A percentile compares a stretch with the other conserved stretches of the same genome.
Conservation (phyloP, 2,113 vertebrate species). For the Dasypus novemcinctus region DNA sequence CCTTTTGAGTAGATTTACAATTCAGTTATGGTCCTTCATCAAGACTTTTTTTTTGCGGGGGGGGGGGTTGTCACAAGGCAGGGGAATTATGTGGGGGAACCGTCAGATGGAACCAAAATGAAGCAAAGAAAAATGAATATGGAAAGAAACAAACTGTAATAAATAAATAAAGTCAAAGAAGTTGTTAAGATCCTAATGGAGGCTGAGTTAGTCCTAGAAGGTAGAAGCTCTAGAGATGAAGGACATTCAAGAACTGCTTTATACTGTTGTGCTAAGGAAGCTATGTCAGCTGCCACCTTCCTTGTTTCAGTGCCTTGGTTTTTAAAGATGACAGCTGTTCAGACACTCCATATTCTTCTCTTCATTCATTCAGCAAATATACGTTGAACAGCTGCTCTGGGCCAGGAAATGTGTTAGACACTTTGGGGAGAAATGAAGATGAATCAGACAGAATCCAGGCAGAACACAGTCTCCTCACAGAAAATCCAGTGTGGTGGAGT, state of each 20-base stretch:
- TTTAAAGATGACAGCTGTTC: conserved; percentile 58
- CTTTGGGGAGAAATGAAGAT: conserved; percentile 14
- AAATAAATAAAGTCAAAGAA: neutral
- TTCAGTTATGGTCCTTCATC: neutral
- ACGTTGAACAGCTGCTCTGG: conserved; percentile 59
- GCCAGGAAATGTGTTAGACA: conserved; percentile 59
- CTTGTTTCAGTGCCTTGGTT: conserved; percentile 36
- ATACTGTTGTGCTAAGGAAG: neutral
- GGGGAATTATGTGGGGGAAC: neutral
- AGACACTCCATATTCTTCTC: conserved; percentile 12
- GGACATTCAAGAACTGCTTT: conserved; percentile 21
- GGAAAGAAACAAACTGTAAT: neutral
- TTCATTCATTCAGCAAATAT: conserved; percentile 61
- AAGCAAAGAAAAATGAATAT: neutral
- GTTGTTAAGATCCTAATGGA: neutral
- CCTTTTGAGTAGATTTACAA: too few species aligned
- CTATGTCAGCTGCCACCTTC: neutral
- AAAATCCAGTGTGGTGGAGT: neutral
- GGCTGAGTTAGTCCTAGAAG: neutral
- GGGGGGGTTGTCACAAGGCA: neutral
- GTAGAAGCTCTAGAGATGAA: neutral
- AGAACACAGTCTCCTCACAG: neutral
- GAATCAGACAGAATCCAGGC: conserved; percentile 42
- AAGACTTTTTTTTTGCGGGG: neutral
- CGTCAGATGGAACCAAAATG: neutral